Percentiles rank a stretch among this genome's conserved stretches.
Conservation (phyloP, 2,888 invertebrate genomes). For the Hirtodrosophila confusa region DNA sequence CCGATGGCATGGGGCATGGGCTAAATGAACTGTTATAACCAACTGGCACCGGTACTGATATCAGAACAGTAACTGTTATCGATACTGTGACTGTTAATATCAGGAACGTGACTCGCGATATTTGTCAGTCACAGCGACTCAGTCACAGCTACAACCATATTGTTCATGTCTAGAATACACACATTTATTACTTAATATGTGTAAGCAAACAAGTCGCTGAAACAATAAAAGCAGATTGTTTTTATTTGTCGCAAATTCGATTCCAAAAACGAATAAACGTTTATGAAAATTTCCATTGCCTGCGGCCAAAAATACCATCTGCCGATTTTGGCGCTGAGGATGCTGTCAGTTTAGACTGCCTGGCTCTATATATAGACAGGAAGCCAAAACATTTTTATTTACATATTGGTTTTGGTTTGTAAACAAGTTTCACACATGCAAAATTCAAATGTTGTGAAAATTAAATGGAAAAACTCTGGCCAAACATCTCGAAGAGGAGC, state of each 20-base stretch:
- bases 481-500: constrained; percentile 6
- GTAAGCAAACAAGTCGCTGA: constrained; percentile 24
- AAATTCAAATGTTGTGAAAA: constrained; percentile 5
- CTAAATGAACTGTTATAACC: too few relatives aligned
- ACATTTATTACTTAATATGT: constrained; percentile 46
- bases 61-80: too few relatives aligned
- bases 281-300: constrained; percentile 36
- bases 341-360: not conserved
- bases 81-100: too few relatives aligned
- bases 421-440: constrained; percentile 20
- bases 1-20: too few relatives aligned
- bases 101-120: too few relatives aligned
- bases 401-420: constrained; percentile 1
- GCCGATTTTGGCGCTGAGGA: constrained; percentile 18
- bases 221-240: constrained; percentile 10
- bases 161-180: constrained; percentile 7
- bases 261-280: constrained; percentile 22
- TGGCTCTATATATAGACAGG: too few relatives aligned
- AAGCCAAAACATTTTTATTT: constrained; percentile 8
- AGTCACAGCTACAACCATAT: not conserved
- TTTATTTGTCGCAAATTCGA: constrained; percentile 11
- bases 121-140: too few relatives aligned
- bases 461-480: not conserved
- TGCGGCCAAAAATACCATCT: constrained; percentile 39
- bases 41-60: too few relatives aligned